phyloP scores from a whole-genome alignment of 2,888 invertebrate genomes.

The Calameuta idolon region DNA sequence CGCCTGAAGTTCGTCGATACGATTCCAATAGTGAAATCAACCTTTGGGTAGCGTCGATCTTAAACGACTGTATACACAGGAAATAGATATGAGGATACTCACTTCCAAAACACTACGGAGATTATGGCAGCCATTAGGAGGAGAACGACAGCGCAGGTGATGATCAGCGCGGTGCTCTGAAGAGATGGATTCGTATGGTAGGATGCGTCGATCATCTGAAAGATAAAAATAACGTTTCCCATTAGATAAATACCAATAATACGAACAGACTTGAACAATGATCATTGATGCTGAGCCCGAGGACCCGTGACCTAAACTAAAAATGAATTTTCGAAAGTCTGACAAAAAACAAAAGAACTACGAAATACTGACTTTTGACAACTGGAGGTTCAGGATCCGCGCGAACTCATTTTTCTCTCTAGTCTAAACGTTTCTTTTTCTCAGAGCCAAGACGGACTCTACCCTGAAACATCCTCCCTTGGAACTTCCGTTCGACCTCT shows the following conservation, averaged over 20 bases:
- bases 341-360: background rate
- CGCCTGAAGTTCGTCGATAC: background rate
- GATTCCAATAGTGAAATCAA: background rate
- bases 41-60: background rate
- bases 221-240: background rate
- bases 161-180: constrained; percentile 87
- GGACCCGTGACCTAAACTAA: background rate
- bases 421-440: no score
- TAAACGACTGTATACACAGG: background rate
- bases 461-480: background rate
- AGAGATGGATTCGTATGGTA: constrained; percentile 87
- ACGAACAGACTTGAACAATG: background rate
- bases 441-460: no score
- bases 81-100: constrained; percentile 69
- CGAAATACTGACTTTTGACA: no score
- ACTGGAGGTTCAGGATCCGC: no score
- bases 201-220: constrained; percentile 88
- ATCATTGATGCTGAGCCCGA: background rate
- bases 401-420: no score
- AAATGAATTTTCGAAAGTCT: background rate
- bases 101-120: constrained; percentile 89
- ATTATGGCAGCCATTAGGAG: constrained; percentile 83
- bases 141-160: constrained; percentile 83
- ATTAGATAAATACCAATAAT: background rate
- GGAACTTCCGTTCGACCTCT: background rate